Percentiles rank a stretch among this genome's conserved stretches.
Evolutionary conservation across 2,888 invertebrate genomes (phyloP).

Genomic region (Tetheella fluctuosa): DNA sequence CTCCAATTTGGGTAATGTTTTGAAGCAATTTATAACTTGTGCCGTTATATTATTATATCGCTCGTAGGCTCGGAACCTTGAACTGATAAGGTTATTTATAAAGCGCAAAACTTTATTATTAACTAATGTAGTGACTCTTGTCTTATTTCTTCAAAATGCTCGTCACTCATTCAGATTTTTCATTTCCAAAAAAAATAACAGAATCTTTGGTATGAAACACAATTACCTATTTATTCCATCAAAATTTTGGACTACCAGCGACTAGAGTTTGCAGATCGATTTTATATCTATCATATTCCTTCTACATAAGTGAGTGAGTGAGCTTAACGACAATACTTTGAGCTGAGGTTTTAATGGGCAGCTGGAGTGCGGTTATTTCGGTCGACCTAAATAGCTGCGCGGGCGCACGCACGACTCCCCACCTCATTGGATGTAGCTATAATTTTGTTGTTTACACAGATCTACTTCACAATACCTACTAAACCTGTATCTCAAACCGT

Average conservation of each 20-base stretch:
- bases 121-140: not conserved
- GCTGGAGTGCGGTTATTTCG: conserved; percentile 69
- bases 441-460: conserved; percentile 51
- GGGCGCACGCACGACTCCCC: conserved; percentile 53
- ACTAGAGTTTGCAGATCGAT: not conserved
- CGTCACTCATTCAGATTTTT: no score
- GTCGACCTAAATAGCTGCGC: conserved; percentile 80
- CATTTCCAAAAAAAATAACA: no score
- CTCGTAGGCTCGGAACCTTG: conserved; percentile 36
- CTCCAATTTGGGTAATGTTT: conserved; percentile 37
- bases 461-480: conserved; percentile 30
- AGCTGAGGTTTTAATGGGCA: conserved; percentile 52
- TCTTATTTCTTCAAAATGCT: not conserved
- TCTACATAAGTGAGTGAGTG: not conserved
- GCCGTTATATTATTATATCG: conserved; percentile 27
- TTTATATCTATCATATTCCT: not conserved
- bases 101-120: not conserved
- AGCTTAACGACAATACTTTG: conserved; percentile 21
- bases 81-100: conserved; percentile 34
- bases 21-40: conserved; percentile 32
- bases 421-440: conserved; percentile 45
- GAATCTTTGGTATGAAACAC: no score
- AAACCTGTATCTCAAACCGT: conserved; percentile 38
- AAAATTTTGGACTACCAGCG: not conserved
- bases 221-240: no score